A percentile compares a stretch with the other conserved stretches of the same genome.
phyloP scores from a whole-genome alignment of 53 echinoderm and acorn worm species.

The Astropecten irregularis region DNA sequence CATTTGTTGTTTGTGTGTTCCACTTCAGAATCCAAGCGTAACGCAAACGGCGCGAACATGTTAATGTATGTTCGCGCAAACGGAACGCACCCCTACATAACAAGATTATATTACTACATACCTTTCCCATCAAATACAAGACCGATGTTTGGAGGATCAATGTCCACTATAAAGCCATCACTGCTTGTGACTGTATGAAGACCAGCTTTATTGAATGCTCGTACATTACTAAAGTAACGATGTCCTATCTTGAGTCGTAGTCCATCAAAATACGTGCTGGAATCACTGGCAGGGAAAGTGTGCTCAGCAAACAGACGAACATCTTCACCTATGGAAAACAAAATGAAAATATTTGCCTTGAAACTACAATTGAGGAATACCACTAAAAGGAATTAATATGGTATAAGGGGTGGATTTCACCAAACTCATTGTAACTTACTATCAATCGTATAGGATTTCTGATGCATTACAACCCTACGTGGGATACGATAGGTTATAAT shows the following conservation, averaged over 20 bases:
- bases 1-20: too few relatives aligned
- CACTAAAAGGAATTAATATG: too few relatives aligned
- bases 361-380: too few relatives aligned
- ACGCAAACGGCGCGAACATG: too few relatives aligned
- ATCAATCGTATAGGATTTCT: too few relatives aligned
- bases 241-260: constrained; percentile 15
- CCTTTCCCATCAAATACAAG: constrained; percentile 49
- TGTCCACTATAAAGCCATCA: constrained; percentile 55
- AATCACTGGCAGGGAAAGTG: neutral
- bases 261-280: neutral
- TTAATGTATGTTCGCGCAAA: too few relatives aligned
- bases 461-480: too few relatives aligned
- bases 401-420: too few relatives aligned
- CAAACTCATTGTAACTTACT: too few relatives aligned
- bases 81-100: neutral
- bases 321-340: neutral
- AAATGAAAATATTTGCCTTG: neutral
- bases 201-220: constrained; percentile 57
- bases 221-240: constrained; percentile 47
- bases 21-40: too few relatives aligned
- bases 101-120: constrained; percentile 4
- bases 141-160: constrained; percentile 1
- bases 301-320: constrained; percentile 6
- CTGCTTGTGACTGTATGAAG: constrained; percentile 18
- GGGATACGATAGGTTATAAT: too few relatives aligned